phyloP scores from a whole-genome alignment of 1,140 invertebrate species.

The Cecropterus lyciades region DNA sequence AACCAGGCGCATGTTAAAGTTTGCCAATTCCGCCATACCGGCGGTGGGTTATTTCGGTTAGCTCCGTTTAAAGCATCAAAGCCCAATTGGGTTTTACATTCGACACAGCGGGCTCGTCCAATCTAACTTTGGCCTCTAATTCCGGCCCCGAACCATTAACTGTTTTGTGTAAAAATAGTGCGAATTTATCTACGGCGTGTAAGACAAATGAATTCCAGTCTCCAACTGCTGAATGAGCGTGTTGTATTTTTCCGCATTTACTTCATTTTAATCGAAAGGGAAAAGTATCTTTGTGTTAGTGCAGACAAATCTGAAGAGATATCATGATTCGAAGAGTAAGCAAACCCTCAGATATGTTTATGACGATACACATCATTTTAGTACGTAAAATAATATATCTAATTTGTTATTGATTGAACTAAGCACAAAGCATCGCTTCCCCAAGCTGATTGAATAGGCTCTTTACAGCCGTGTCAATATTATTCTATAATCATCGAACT shows the following conservation, averaged over 20 bases:
- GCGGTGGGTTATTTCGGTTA: constrained; percentile 61
- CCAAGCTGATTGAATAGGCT: constrained; percentile 31
- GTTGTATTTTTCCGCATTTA: background rate
- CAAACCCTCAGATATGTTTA: background rate
- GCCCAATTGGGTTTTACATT: constrained; percentile 77
- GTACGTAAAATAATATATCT: background rate
- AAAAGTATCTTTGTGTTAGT: too few relatives aligned
- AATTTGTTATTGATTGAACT: constrained; percentile 5
- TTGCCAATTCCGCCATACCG: constrained; percentile 46
- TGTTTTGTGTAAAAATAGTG: constrained; percentile 50
- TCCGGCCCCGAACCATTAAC: constrained; percentile 49
- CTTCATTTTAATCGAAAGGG: background rate
- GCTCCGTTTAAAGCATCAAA: constrained; percentile 71
- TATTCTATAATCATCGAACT: constrained; percentile 28
- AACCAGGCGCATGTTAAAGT: background rate
- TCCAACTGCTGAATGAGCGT: background rate
- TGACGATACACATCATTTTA: too few relatives aligned
- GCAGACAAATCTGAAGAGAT: background rate
- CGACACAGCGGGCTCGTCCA: constrained; percentile 65
- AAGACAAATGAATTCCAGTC: constrained; percentile 16
- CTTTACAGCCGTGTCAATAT: constrained; percentile 24
- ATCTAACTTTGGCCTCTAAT: constrained; percentile 72
- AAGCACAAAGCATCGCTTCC: constrained; percentile 19
- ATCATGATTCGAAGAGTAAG: background rate
- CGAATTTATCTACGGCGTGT: constrained; percentile 42